phyloP scores from a whole-genome alignment of 2,797 vertebrate species.

The Channa striata region DNA sequence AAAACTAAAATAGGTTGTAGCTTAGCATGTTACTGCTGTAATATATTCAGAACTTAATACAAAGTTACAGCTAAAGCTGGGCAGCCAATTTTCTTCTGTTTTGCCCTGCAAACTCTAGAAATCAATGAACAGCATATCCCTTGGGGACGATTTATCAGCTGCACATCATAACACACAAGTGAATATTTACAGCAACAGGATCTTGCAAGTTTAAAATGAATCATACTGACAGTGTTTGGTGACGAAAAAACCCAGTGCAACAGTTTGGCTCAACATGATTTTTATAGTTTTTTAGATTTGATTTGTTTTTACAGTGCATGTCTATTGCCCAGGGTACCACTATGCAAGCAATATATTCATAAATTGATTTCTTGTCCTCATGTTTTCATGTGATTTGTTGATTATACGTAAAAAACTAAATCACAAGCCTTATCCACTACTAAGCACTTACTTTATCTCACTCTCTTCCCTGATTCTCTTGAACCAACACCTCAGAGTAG shows the following conservation, averaged over 20 bases:
- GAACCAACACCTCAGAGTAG: slow-evolving; percentile 31
- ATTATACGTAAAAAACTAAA: background rate
- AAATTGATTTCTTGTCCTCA: background rate
- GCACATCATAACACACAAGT: background rate
- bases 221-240: no score
- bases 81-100: background rate
- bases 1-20: background rate
- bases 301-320: no score
- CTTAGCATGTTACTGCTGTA: no score
- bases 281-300: no score
- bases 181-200: background rate
- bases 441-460: background rate
- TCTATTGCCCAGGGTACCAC: background rate
- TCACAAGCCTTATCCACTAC: background rate
- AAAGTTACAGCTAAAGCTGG: background rate
- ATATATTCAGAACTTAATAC: no score
- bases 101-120: background rate
- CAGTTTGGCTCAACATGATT: no score
- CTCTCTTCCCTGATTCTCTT: background rate
- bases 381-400: slow-evolving; percentile 2
- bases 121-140: background rate
- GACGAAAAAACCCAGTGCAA: no score
- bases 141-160: background rate
- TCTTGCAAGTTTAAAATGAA: background rate
- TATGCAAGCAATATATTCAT: background rate